Evolutionary conservation across 2,888 invertebrate genomes (phyloP).

Genomic region (Spisula solida): DNA sequence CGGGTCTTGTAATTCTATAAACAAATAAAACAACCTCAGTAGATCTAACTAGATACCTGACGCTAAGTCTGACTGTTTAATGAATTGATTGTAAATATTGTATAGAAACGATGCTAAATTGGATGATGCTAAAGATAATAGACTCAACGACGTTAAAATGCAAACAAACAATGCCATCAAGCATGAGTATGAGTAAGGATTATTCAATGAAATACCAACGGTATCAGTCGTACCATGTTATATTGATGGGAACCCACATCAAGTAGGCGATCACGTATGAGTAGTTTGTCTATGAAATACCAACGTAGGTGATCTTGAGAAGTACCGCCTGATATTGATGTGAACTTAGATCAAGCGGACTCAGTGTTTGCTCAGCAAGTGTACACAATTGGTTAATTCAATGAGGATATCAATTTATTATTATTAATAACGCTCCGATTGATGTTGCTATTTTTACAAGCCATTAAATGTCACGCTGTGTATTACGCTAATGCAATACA

Average conservation of each 20-base stretch:
- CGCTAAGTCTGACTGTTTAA: not conserved
- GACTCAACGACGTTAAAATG: not conserved
- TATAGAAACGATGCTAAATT: not conserved
- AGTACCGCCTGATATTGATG: not conserved
- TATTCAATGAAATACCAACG: not conserved
- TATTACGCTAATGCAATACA: too few relatives aligned
- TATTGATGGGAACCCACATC: not conserved
- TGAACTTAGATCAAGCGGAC: not conserved
- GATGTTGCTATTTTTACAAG: not conserved
- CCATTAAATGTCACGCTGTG: not conserved
- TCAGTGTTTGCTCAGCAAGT: not conserved
- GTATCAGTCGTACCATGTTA: not conserved
- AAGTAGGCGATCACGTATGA: not conserved
- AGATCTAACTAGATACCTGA: not conserved
- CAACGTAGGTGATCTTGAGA: too few relatives aligned
- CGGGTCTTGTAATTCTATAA: not conserved
- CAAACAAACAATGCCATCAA: not conserved
- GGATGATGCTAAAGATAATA: not conserved
- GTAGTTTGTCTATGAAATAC: too few relatives aligned
- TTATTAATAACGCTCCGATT: slow-evolving; percentile 23
- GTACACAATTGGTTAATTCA: slow-evolving; percentile 16
- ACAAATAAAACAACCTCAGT: not conserved
- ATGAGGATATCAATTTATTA: slow-evolving; percentile 23
- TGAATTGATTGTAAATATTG: not conserved
- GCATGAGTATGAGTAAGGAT: not conserved